Base-by-base conservation (phyloP, 2,888 invertebrate genomes). In the Nycteola revayana region DNA sequence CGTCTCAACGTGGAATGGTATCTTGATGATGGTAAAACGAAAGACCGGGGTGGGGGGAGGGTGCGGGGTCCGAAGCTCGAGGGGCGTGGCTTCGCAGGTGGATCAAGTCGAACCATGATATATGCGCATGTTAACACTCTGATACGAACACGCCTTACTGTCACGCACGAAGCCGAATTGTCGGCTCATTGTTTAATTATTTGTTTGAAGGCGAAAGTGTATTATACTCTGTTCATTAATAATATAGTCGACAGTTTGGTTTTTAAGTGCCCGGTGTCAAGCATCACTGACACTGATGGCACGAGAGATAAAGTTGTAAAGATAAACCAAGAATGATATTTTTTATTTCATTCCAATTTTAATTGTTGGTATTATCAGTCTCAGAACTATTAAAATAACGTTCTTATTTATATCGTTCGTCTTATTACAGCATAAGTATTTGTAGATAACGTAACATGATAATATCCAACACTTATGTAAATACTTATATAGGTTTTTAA, bases 61-160 rank as follows among this genome's bases (percentile, higher is more conserved):
- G 63, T 41, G 70, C 55, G 66, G 64, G 60, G 58, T 35, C 39
- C 41, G 58, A 53, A 52, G 52, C 32, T 25, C 25, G 18, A 47
- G 66, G 59, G 83, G 81, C 81, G 84, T 70, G 75, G 79, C 69
- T 57, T 74, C 60, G 69, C 85, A 86, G 85, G 86, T 86, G 84
- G 77, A 82, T 75, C 75, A 73, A 51, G 56, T 65, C 73, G 71
- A 75, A 77, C 74, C 61, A 74, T 85, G 84, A 86, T 82, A 75
- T 85, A 86, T 84, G 81, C 83, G 77, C 80, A 78, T 80, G 79
- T 82, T 84, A 82, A 78, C 84, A 83, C 81, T 75, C 52, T 50
- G 54, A 57, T 59, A 57, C 55, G 76, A 73, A 83, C 84, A 84
- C 87, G 86, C 87, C 87, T 87, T 70, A 75, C 67, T 80, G 84